Base-by-base conservation (phyloP, 1,140 invertebrate genomes). In the Euura saliciscinereae region DNA sequence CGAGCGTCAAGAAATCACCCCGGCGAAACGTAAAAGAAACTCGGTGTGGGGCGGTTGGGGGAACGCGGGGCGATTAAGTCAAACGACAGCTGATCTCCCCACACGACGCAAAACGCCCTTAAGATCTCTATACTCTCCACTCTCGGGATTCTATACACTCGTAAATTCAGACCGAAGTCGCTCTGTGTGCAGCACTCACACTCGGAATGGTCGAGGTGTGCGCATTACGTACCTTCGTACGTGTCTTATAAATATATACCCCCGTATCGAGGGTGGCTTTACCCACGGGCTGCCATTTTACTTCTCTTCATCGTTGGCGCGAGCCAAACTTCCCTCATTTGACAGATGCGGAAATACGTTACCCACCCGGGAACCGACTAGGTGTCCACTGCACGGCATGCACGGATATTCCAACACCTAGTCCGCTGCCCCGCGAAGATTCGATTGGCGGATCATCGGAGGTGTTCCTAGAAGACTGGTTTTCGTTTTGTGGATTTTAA, bases 21-120 rank as follows among this genome's bases (percentile, higher is more conserved):
- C 70, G 46, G 51, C 10, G 65, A 44, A 59, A 59, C 51, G 51
- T 8, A 59, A 59, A 59, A n/a, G 51, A 59, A 59, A 59, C 51
- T 11, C 2, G 13, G 51, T 46, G 51, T 13, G 66, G 66, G 71
- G n/a, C 44, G 6, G 70, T 75, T 73, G 76, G 74, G 74, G 71
- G 28, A 28, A 28, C 28, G 28, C 79, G 78, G 78, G 80, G 77
- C 80, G 80, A 84, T 82, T 79, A 83, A 82, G 79, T 80, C 79
- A 78, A 79, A 73, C 80, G 83, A 85, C 84, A 85, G 84, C 84
- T 85, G 84, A 85, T 83, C 75, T 77, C 73, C 76, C 73, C 77
- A 70, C 69, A 43, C 6, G 44, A 42, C 66, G 1, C 42, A 42
- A 8, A 42, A 67, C 42, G 66, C 66, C 28, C 66, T 59, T 67